phyloP scores from a whole-genome alignment of 2,888 invertebrate genomes.

The Bombylius major region DNA sequence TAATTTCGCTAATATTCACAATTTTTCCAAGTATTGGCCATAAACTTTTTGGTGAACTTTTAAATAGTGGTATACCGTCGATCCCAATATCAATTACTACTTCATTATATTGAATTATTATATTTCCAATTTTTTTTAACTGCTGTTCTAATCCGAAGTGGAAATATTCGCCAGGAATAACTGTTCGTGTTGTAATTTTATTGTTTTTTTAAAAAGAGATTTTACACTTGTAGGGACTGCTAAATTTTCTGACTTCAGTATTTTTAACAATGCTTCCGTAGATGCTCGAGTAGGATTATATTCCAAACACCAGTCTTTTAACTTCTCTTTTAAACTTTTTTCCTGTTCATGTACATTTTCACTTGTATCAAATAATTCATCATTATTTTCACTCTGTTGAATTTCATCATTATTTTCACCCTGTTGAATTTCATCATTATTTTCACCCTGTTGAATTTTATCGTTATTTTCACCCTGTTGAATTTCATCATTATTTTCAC shows the following conservation, averaged over 20 bases:
- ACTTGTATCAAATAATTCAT: no score
- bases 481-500: no score
- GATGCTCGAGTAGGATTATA: not conserved
- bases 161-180: slow-evolving; percentile 7
- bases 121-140: slow-evolving; percentile 7
- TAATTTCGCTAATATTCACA: slow-evolving; percentile 7
- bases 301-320: not conserved
- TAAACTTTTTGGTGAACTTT: slow-evolving; percentile 10
- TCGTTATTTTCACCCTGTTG: no score
- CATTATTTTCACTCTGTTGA: no score
- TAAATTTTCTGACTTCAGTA: not conserved
- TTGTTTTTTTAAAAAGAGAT: not conserved
- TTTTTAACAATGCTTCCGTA: not conserved
- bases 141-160: slow-evolving; percentile 11
- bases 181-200: not conserved
- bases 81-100: slow-evolving; percentile 9
- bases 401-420: no score
- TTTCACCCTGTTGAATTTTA: no score
- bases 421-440: no score
- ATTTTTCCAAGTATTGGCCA: slow-evolving; percentile 12
- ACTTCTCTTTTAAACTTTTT: no score
- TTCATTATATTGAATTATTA: slow-evolving; percentile 9
- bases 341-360: no score
- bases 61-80: slow-evolving; percentile 11
- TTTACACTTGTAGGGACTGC: not conserved